A percentile compares a stretch with the other conserved stretches of the same genome.
These are phyloP conservation scores for Spialia ferax DNA, from an alignment of 2,888 invertebrate species.

Conservation along the genomic window DNA sequence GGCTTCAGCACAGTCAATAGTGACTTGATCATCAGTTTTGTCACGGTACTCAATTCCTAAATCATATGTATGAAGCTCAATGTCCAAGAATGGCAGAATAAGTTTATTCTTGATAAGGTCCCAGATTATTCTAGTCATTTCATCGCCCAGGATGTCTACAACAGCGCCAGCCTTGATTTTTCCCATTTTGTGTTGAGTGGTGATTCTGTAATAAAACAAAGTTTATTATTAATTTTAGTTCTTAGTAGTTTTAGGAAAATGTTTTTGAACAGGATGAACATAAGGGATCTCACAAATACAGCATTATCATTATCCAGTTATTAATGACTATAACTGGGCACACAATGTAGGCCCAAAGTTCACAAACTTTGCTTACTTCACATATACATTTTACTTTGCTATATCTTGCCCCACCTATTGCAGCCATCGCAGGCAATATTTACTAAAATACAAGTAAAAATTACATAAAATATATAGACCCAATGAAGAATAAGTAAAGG, in stretches of 20 bases:
- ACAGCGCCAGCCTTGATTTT: conserved; percentile 95
- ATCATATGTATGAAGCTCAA: conserved; percentile 97
- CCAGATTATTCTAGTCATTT: conserved; percentile 99
- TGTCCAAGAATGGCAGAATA: conserved; percentile 97
- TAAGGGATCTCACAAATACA: too few relatives aligned
- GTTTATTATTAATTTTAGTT: neutral
- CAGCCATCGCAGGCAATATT: too few relatives aligned
- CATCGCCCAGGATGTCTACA: conserved; percentile 97
- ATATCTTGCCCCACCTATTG: too few relatives aligned
- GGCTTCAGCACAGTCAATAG: conserved; percentile 98
- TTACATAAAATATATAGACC: neutral
- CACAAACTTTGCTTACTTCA: too few relatives aligned
- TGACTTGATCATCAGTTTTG: conserved; percentile 97
- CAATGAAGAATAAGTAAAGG: neutral
- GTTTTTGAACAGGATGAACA: neutral
- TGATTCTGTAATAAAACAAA: conserved; percentile 51
- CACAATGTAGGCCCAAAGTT: too few relatives aligned
- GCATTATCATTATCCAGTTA: too few relatives aligned
- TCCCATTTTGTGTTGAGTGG: conserved; percentile 69
- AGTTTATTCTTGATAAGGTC: conserved; percentile 98
- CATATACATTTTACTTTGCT: too few relatives aligned
- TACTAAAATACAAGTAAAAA: too few relatives aligned
- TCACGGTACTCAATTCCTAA: conserved; percentile 98
- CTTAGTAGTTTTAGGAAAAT: neutral
- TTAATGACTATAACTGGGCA: too few relatives aligned